Evolutionary conservation across 2,888 invertebrate genomes (phyloP), one percentile per base, ranked within the genome.

Genomic region (Hirtodrosophila duncani): DNA sequence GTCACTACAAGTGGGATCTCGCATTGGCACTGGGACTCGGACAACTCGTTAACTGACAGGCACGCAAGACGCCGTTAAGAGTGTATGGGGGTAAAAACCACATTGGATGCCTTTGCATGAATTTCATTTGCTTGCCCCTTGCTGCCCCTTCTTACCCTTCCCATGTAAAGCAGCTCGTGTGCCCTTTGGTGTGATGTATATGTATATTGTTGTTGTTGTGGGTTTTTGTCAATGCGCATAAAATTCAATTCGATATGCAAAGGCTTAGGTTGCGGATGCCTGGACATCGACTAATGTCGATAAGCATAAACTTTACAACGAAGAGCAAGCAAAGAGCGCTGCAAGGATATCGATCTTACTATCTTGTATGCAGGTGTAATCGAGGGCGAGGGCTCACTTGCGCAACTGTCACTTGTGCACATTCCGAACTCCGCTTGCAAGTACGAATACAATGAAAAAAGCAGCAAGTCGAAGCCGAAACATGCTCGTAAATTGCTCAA

Each of bases 211-310:
- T 18, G 33, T 34, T 31, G 39, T 30, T 56, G 43, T 38, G 8
- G 14, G 45, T 49, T 46, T 37, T 60, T 50, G 59, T 72, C 74
- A 75, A 67, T 60, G 53, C 39, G 59, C 56, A 66, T 59, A 63
- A 56, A 75, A 79, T 78, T 63, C 80, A 67, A 74, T 81, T 74
- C 60, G 72, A 63, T 79, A 70, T 79, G 63, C 74, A 74, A 64
- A 60, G 48, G 51, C 51, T 71, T 48, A 38, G 67, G 55, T 10
- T 67, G 55, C 79, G 58, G 59, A 72, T 72, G 57, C 79, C 79
- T 45, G 30, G 33, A 51, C 81, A 72, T 81, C 72, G 51, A 37
- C 56, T 14, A 66, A 38, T 11, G 27, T 50, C 59, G 80, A 79
- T 75, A 75, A 68, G 53, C 55, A 46, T 27, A 41, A 60, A 36